Conservation (phyloP, 2,113 vertebrate genomes). For the Galeopterus variegatus region DNA sequence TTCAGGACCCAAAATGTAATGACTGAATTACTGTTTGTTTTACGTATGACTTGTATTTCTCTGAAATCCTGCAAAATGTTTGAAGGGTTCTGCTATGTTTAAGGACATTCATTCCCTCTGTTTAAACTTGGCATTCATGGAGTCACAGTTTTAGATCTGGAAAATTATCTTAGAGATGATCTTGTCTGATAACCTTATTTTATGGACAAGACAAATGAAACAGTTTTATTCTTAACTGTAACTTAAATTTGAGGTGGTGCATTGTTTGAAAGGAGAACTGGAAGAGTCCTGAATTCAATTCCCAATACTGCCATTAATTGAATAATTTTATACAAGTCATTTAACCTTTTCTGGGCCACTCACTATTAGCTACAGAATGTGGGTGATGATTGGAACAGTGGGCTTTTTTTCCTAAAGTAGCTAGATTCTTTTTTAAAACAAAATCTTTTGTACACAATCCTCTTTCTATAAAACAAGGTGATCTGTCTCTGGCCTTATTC, state of each 20-base stretch:
- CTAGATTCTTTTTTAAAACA: conserved; percentile 47
- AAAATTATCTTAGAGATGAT: conserved; percentile 55
- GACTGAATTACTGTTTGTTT: conserved; percentile 50
- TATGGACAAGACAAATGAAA: conserved; percentile 32
- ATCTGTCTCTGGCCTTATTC: background rate
- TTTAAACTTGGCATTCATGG: conserved; percentile 36
- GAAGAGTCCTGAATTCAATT: conserved; percentile 42
- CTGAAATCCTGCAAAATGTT: conserved; percentile 43
- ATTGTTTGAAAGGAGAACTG: conserved; percentile 57
- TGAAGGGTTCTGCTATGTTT: conserved; percentile 31
- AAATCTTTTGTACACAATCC: conserved; percentile 1
- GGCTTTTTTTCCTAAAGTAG: background rate
- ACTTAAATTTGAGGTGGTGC: conserved; percentile 45
- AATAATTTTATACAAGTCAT: background rate
- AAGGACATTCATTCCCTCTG: conserved; percentile 18
- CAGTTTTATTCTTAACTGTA: conserved; percentile 50
- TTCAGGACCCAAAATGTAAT: conserved; percentile 26
- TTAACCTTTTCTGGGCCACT: background rate
- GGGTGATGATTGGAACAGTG: background rate
- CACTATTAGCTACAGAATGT: background rate
- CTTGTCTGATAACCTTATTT: conserved; percentile 31
- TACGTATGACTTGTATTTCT: conserved; percentile 52
- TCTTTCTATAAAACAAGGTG: background rate
- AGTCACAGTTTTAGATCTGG: conserved; percentile 62
- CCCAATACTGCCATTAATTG: background rate